Percentiles rank a stretch among this genome's conserved stretches.
Evolutionary conservation across 92 coral and sea anemone species (phyloP).

Genomic region (Zoanthus solanderi): DNA sequence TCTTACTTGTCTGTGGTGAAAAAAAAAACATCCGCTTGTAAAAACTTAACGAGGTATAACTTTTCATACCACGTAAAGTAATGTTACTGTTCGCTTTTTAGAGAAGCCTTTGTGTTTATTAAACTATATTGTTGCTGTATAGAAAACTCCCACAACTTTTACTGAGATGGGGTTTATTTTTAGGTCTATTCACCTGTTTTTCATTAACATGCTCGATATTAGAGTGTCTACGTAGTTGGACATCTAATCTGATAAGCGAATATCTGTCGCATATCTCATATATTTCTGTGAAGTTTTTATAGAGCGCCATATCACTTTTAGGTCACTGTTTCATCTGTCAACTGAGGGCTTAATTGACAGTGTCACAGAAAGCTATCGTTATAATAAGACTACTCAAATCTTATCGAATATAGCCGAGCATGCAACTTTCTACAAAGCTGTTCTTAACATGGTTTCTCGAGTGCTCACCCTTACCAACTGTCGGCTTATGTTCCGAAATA

Average conservation of each 20-base stretch:
- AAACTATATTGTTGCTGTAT: neutral
- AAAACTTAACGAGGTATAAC: neutral
- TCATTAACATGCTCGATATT: slow-evolving; percentile 38
- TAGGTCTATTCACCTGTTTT: slow-evolving; percentile 43
- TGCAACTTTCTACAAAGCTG: slow-evolving; percentile 7
- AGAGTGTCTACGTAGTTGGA: slow-evolving; percentile 34
- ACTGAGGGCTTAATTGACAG: slow-evolving; percentile 35
- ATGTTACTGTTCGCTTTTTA: slow-evolving; percentile 16
- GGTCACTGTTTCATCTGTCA: slow-evolving; percentile 47
- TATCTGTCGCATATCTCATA: slow-evolving; percentile 41
- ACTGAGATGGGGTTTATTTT: slow-evolving; percentile 31
- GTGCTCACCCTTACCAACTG: neutral
- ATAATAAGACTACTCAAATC: slow-evolving; percentile 35
- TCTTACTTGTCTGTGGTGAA: slow-evolving; percentile 21
- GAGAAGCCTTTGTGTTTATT: neutral
- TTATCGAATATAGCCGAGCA: slow-evolving; percentile 34
- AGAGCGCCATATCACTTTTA: slow-evolving; percentile 40
- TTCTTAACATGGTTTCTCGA: neutral
- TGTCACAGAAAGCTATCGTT: slow-evolving; percentile 51
- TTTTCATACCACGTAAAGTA: neutral
- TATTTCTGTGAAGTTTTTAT: slow-evolving; percentile 33
- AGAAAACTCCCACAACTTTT: slow-evolving; percentile 7
- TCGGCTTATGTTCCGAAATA: slow-evolving; percentile 8
- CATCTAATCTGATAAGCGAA: slow-evolving; percentile 46
- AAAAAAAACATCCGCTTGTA: neutral